Conservation (phyloP, 2,888 invertebrate genomes). For the Blastobasis adustella region DNA sequence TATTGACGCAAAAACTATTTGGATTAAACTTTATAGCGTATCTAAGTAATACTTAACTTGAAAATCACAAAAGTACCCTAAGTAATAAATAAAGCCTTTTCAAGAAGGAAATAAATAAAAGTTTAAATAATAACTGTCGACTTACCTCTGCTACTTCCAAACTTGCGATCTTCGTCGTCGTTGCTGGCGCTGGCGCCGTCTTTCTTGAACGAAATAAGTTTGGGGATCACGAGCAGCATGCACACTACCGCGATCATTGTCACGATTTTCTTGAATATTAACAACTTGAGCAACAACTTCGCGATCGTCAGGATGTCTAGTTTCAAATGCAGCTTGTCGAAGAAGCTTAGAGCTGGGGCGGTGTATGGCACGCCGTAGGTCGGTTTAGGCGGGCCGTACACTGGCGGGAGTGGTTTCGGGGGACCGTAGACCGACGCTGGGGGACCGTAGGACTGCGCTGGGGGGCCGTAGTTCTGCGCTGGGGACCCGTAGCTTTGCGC, state of each 20-base stretch:
- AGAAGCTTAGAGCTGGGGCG: conserved; percentile 66
- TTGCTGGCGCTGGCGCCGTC: conserved; percentile 38
- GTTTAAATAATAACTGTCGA: conserved; percentile 5
- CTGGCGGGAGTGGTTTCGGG: conserved; percentile 45
- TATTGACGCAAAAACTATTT: too few species aligned
- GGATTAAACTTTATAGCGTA: too few species aligned
- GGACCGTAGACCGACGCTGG: conserved; percentile 50
- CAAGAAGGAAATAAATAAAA: too few species aligned
- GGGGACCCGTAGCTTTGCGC: conserved; percentile 60
- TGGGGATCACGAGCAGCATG: conserved; percentile 84
- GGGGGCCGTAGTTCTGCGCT: conserved; percentile 47
- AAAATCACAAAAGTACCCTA: too few species aligned
- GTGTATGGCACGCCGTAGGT: conserved; percentile 74
- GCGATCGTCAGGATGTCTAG: conserved; percentile 82
- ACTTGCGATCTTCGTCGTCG: conserved; percentile 50
- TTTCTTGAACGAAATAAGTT: conserved; percentile 72
- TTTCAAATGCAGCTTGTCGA: conserved; percentile 81
- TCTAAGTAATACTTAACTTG: too few species aligned
- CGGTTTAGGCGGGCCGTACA: conserved; percentile 64
- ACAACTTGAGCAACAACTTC: conserved; percentile 82
- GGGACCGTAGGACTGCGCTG: conserved; percentile 50
- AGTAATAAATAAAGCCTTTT: too few species aligned
- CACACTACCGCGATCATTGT: conserved; percentile 86
- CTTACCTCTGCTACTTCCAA: conserved; percentile 43
- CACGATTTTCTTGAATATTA: conserved; percentile 88